Conservation (phyloP, 2,113 vertebrate genomes). For the Beaufortia kweichowensis region DNA sequence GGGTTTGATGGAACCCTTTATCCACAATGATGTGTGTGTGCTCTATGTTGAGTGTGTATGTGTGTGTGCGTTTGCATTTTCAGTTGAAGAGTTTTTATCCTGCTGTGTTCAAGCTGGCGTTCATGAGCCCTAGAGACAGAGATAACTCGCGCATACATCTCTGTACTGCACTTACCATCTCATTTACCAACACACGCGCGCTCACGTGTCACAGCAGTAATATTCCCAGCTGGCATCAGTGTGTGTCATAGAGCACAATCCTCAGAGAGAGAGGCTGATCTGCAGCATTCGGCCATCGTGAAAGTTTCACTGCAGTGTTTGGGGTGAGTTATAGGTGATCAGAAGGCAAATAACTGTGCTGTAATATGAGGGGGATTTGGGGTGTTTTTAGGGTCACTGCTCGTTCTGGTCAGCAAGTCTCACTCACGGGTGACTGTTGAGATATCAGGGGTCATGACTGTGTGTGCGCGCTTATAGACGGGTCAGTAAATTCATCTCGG, state of each 20-base stretch:
- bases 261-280: neutral
- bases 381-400: conserved; percentile 38
- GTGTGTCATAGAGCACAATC: neutral
- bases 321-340: conserved; percentile 16
- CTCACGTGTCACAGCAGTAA: conserved; percentile 10
- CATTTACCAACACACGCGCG: conserved; percentile 25
- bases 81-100: neutral
- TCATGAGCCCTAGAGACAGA: conserved; percentile 6
- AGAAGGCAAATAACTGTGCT: neutral
- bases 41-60: neutral
- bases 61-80: neutral
- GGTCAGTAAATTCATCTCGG: conserved; percentile 64
- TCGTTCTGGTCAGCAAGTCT: conserved; percentile 50
- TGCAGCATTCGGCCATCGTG: neutral
- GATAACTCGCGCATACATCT: conserved; percentile 16
- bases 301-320: conserved; percentile 12
- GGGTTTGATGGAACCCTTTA: too few species aligned
- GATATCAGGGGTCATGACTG: conserved; percentile 51
- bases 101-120: conserved; percentile 17
- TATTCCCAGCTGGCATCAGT: conserved; percentile 8
- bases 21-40: too few species aligned
- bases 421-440: conserved; percentile 52
- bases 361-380: conserved; percentile 46
- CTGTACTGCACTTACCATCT: conserved; percentile 5
- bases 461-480: conserved; percentile 49